A percentile compares a stretch with the other conserved stretches of the same genome.
phyloP scores from a whole-genome alignment of 2,113 vertebrate species.

The Uropsilus gracilis region DNA sequence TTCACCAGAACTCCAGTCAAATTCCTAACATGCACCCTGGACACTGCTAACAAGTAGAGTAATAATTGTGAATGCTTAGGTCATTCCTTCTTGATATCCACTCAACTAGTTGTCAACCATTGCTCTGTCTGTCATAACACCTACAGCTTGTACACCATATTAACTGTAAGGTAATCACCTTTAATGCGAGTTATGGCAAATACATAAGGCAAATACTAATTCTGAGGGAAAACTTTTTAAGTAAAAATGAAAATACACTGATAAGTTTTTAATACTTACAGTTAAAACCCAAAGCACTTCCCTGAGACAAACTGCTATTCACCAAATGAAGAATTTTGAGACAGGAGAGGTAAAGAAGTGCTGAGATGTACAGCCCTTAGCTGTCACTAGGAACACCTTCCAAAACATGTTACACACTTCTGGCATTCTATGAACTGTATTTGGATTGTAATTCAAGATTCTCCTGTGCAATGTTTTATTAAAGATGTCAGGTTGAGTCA shows the following conservation, averaged over 20 bases:
- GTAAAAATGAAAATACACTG: not conserved
- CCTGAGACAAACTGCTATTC: not conserved
- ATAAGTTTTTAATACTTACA: not conserved
- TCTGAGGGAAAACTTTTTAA: no score
- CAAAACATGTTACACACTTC: not conserved
- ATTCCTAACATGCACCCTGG: not conserved
- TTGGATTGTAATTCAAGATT: not conserved
- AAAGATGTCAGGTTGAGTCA: not conserved
- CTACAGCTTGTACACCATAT: not conserved
- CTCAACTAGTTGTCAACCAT: not conserved
- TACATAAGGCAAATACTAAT: not conserved
- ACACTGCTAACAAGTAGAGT: not conserved
- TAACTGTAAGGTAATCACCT: no score
- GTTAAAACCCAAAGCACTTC: not conserved
- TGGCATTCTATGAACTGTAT: not conserved
- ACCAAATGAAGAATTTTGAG: not conserved
- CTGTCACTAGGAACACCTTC: not conserved
- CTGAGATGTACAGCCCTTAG: rapidly evolving
- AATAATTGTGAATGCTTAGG: not conserved
- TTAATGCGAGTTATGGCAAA: not conserved
- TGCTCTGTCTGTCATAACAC: no score
- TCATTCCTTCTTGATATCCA: not conserved
- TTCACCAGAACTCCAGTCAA: not conserved
- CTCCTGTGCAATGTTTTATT: not conserved
- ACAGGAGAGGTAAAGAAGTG: not conserved